These are phyloP conservation scores for Sisor rabdophorus DNA, from an alignment of 2,113 vertebrate genomes.

Conservation along the genomic window DNA sequence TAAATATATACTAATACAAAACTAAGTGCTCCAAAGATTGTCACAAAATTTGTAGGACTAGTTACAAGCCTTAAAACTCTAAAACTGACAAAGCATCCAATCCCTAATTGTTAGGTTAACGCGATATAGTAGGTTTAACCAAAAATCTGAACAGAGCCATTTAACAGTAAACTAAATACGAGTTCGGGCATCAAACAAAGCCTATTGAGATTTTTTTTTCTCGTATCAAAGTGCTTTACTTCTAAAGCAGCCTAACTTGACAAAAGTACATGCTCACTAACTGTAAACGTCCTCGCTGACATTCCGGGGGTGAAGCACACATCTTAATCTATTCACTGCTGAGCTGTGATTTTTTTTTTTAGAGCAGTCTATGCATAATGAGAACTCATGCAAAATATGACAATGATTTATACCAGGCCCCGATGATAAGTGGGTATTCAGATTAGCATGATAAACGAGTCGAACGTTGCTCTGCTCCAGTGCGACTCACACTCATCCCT, in stretches of 20 bases:
- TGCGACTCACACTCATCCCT: constrained; percentile 28
- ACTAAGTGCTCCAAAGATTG: too few species aligned
- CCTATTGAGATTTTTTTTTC: too few species aligned
- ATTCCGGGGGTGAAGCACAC: neutral
- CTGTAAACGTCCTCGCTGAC: neutral
- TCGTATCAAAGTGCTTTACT: neutral
- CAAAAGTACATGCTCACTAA: neutral
- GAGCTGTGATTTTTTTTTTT: constrained; percentile 32
- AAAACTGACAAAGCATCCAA: too few species aligned
- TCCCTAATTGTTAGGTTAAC: too few species aligned
- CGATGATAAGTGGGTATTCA: constrained; percentile 54
- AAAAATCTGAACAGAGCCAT: too few species aligned
- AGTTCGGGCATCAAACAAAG: too few species aligned
- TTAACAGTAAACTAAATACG: too few species aligned
- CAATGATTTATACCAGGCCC: constrained; percentile 61
- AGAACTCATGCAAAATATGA: constrained; percentile 52
- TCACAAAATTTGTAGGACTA: too few species aligned
- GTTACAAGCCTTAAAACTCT: too few species aligned
- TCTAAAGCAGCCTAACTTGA: neutral
- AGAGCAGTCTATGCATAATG: constrained; percentile 40
- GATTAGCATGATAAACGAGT: constrained; percentile 60
- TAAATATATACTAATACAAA: too few species aligned
- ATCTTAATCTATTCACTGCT: constrained; percentile 37
- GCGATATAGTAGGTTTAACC: too few species aligned
- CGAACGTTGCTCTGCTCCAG: constrained; percentile 41